Conservation (phyloP, 2,888 invertebrate genomes). For the Chorisops tibialis region DNA sequence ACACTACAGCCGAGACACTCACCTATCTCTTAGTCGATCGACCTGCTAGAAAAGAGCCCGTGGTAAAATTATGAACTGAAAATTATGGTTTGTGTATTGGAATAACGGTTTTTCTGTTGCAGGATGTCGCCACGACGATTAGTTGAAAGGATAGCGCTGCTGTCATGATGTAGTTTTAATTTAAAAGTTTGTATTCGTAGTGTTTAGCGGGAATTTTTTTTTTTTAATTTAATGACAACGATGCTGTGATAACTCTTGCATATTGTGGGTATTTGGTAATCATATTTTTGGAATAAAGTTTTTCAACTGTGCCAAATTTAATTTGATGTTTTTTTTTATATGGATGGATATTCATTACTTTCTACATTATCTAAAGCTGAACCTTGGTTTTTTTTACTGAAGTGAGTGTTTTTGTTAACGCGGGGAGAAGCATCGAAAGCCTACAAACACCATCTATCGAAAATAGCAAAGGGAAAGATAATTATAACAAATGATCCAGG, state of each 20-base stretch:
- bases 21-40: conserved; percentile 35
- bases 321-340: background rate
- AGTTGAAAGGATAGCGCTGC: conserved; percentile 10
- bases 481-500: no score
- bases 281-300: background rate
- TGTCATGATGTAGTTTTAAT: background rate
- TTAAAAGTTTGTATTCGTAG: background rate
- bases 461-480: no score
- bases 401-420: no score
- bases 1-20: conserved; percentile 36
- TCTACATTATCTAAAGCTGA: no score
- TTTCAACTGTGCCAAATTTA: background rate
- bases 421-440: no score
- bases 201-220: background rate
- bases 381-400: no score
- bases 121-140: background rate
- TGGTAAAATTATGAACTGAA: background rate
- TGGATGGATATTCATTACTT: background rate
- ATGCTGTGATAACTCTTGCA: conserved; percentile 27
- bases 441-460: no score
- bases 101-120: background rate
- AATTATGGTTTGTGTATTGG: background rate
- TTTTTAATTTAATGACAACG: conserved; percentile 16
- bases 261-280: conserved; percentile 12
- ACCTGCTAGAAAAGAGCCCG: background rate